Evolutionary conservation across 2,797 vertebrate genomes (phyloP).

Genomic region (Cygnus olor): DNA sequence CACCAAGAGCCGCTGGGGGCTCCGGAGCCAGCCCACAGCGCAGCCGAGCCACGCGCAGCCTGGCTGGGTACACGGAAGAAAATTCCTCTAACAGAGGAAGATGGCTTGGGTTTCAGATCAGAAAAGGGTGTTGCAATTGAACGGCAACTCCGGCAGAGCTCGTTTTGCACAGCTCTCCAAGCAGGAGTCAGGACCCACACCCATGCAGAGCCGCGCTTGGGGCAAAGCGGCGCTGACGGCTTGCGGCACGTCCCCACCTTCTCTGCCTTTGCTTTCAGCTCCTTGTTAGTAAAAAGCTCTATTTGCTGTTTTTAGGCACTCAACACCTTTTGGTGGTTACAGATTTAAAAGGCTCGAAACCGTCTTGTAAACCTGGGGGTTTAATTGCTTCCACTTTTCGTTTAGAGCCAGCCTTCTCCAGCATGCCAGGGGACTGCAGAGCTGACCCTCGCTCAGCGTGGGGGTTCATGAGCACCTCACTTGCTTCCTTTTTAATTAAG

Average conservation of each 20-base stretch:
- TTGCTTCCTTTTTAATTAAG: not conserved
- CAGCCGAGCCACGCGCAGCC: not conserved
- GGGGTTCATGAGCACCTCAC: not conserved
- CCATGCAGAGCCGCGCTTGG: too few species aligned
- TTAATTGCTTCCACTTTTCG: not conserved
- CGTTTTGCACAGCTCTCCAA: not conserved
- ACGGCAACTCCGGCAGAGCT: not conserved
- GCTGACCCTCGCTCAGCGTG: not conserved
- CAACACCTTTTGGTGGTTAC: not conserved
- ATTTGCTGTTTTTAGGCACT: not conserved
- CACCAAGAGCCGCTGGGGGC: not conserved
- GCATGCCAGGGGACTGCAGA: too few species aligned
- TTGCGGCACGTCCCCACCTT: accelerated
- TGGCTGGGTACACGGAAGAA: not conserved
- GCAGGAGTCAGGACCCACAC: not conserved
- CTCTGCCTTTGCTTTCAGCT: not conserved
- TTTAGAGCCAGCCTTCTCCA: constrained; percentile 30
- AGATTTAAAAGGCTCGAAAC: not conserved
- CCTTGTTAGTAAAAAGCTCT: not conserved
- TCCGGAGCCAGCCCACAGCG: not conserved
- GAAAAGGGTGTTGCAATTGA: too few species aligned
- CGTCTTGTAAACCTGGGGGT: not conserved
- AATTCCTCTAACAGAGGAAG: accelerated
- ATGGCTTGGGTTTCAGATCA: accelerated
- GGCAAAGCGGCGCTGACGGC: accelerated